Percentiles rank a stretch among this genome's conserved stretches.
Evolutionary conservation across 2,888 invertebrate species (phyloP).

Genomic region (Pemphredon lugubris): DNA sequence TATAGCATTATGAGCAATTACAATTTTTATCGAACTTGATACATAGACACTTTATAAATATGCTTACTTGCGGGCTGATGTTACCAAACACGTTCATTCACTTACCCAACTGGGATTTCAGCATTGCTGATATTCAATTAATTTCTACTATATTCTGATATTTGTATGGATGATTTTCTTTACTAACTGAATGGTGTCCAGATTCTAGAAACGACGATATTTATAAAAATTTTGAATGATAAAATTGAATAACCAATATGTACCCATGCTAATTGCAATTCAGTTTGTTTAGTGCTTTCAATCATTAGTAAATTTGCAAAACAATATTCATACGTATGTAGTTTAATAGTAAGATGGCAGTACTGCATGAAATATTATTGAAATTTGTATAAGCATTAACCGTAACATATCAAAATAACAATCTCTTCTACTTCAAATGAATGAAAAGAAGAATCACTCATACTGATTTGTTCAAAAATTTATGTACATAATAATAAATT

Average conservation of each 20-base stretch:
- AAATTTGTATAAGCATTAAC: too few relatives aligned
- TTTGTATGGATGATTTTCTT: neutral
- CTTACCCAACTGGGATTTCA: neutral
- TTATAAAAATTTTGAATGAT: neutral
- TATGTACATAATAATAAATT: neutral
- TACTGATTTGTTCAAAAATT: neutral
- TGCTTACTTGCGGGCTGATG: neutral
- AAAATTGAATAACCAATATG: neutral
- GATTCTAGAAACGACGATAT: neutral
- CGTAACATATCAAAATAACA: too few relatives aligned
- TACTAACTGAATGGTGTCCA: neutral
- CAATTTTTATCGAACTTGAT: neutral
- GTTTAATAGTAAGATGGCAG: too few relatives aligned
- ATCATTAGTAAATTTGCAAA: neutral
- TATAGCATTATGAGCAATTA: too few relatives aligned
- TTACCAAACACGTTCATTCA: neutral
- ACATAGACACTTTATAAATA: slow-evolving; percentile 3
- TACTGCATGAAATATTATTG: too few relatives aligned
- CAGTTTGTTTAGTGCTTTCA: neutral
- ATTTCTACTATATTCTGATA: neutral
- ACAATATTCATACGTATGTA: too few relatives aligned
- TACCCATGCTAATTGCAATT: too few relatives aligned
- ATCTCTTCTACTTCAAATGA: too few relatives aligned
- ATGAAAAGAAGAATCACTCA: neutral
- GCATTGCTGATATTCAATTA: neutral